These are phyloP conservation scores for Coecobrya sp. DNA, from an alignment of 2,888 invertebrate species.

Conservation along the genomic window DNA sequence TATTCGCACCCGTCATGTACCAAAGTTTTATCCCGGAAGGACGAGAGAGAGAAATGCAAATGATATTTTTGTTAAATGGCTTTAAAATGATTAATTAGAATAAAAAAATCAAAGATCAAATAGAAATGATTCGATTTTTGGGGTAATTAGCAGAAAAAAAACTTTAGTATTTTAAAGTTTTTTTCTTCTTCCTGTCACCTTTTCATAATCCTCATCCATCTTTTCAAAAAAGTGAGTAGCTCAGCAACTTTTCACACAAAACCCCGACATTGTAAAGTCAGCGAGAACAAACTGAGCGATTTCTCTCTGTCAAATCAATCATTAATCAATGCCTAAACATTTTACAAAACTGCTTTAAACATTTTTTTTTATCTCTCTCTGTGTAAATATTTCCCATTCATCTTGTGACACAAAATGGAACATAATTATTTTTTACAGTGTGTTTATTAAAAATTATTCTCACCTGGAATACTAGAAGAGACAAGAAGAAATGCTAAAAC, in stretches of 20 bases:
- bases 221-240: conserved; percentile 15
- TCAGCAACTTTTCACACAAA: neutral
- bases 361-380: too few species aligned
- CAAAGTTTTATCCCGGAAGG: too few species aligned
- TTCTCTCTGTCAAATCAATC: conserved; percentile 53
- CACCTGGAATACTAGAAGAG: conserved; percentile 78
- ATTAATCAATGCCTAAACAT: conserved; percentile 53
- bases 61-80: too few species aligned
- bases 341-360: neutral
- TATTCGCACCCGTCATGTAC: too few species aligned
- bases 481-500: conserved; percentile 65
- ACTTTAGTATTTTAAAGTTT: neutral
- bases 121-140: too few species aligned
- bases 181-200: neutral
- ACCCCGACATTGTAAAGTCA: neutral
- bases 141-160: neutral
- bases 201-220: conserved; percentile 53
- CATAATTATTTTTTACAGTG: neutral
- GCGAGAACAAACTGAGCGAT: neutral
- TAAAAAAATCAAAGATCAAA: too few species aligned
- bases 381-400: neutral
- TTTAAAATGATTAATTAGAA: too few species aligned
- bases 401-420: neutral
- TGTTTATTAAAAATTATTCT: conserved; percentile 18
- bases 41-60: too few species aligned